Conservation (phyloP, 92 coral and sea anemone genomes). For the Bergia sp. region DNA sequence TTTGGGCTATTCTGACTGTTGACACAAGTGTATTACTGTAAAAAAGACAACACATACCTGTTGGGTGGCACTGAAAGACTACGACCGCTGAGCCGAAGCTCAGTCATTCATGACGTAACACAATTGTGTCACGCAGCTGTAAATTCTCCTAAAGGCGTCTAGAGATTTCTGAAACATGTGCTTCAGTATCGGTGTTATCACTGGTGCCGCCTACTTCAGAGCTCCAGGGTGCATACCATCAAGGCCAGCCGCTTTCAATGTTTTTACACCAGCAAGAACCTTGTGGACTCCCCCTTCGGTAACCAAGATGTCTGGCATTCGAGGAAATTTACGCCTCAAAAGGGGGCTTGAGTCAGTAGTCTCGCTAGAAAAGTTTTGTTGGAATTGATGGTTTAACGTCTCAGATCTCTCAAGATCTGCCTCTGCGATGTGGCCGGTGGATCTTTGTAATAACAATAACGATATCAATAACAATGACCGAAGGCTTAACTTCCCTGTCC, state of each 20-base stretch:
- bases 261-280: neutral
- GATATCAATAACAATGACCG: too few species aligned
- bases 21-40: too few species aligned
- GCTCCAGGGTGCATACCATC: neutral
- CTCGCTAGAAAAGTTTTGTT: neutral
- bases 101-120: constrained; percentile 12
- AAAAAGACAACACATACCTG: too few species aligned
- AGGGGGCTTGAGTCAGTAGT: neutral
- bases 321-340: neutral
- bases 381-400: neutral
- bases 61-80: too few species aligned
- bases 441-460: too few species aligned
- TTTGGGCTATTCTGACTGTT: too few species aligned
- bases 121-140: neutral
- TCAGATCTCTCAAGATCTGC: too few species aligned
- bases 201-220: neutral
- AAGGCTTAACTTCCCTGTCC: too few species aligned
- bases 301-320: neutral
- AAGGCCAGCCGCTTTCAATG: neutral
- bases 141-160: neutral
- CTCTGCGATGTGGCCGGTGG: too few species aligned
- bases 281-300: neutral
- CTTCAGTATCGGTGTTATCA: neutral
- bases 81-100: neutral
- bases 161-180: neutral